Base-by-base conservation (phyloP, 2,888 invertebrate species). In the Drosophila niveifrons region DNA sequence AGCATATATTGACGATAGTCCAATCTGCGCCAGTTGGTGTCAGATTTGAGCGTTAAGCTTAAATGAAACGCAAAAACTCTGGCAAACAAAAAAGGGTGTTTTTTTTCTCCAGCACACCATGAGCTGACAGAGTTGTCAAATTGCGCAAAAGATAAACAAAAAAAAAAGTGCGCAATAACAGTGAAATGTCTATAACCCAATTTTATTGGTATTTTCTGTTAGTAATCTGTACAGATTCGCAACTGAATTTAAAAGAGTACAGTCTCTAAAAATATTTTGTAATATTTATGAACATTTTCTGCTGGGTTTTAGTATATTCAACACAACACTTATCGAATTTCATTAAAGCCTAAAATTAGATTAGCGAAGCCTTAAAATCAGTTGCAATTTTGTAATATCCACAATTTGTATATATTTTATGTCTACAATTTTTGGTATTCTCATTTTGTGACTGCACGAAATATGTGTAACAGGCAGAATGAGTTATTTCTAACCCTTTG, bases 41-140 rank as follows among this genome's bases (percentile, higher is more conserved):
- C 81, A 74, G 81, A 87, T 81, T 80, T 83, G 78, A 72, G 67
- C 64, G 84, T 61, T 80, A 72, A 74, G 68, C 87, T 67, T 48
- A 48, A 48, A 52, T 43, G 62, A 61, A 82, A 72, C 56, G 52
- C 61, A 62, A 67, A 75, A 69, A 57, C 56, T 65, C 68, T 63
- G 78, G 55, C 65, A 73, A 62, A 39, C 31, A 46, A 52, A 56
- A 66, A 31, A 17, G 4, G 34, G 51, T 10, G 50, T 17, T 59
- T 62, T 64, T 70, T 65, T 53, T n/a, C n/a, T n/a, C n/a, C 53
- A 28, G n/a, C 34, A 13, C 10, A 31, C 34, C 9, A 34, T 63
- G 34, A 47, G 47, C 70, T 58, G 71, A 64, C 61, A 77, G 63
- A 63, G 68, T 76, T 81, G 70, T 62, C 80, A 80, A 68, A 68